Evolutionary conservation across 2,797 vertebrate genomes (phyloP).

Genomic region (Dryobates pubescens): DNA sequence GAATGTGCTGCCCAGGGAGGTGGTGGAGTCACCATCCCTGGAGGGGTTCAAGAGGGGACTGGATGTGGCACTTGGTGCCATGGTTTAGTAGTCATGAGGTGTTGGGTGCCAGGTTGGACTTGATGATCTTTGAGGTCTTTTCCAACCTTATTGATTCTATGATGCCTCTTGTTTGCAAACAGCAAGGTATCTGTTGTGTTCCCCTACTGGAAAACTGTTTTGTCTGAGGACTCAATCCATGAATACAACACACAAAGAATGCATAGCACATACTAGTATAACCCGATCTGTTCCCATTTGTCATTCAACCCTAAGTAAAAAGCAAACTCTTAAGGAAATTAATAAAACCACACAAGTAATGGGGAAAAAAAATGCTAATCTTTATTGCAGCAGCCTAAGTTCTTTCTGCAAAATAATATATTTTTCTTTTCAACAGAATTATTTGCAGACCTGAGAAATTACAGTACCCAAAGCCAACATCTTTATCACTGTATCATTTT

Average conservation of each 20-base stretch:
- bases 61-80: no score
- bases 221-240: not conserved
- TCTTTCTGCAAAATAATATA: not conserved
- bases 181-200: not conserved
- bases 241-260: not conserved
- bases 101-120: no score
- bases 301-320: not conserved
- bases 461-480: not conserved
- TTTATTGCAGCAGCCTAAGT: not conserved
- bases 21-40: no score
- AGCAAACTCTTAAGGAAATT: not conserved
- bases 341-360: not conserved
- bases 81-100: no score
- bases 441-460: not conserved
- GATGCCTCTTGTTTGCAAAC: not conserved
- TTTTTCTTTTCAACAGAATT: not conserved
- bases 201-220: not conserved
- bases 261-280: not conserved
- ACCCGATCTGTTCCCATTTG: not conserved
- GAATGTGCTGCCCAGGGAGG: no score
- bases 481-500: slow-evolving; percentile 34
- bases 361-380: not conserved
- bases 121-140: no score
- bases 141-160: no score
- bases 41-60: no score